A percentile compares a stretch with the other conserved stretches of the same genome.
Conservation (phyloP, 2,113 vertebrate genomes). For the Neotragus moschatus region DNA sequence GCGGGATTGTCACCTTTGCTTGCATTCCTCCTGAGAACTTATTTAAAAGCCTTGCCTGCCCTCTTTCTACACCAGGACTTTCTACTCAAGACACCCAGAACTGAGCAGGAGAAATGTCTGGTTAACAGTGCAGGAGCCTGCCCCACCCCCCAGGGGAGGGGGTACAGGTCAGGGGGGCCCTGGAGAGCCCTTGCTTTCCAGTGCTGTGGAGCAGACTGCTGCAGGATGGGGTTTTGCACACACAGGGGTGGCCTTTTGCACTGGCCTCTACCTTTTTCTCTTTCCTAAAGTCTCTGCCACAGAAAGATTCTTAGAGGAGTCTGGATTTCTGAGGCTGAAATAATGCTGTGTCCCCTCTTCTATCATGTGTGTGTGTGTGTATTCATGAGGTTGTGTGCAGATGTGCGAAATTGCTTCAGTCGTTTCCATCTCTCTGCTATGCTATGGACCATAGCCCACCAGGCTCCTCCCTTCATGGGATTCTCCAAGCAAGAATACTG, state of each 20-base stretch:
- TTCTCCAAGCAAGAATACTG: not conserved
- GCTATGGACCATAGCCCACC: not conserved
- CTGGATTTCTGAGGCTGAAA: not conserved
- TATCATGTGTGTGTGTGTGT: not conserved
- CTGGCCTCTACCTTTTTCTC: not conserved
- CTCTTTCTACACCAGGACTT: not conserved
- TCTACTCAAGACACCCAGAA: not conserved
- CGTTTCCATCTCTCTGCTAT: not conserved
- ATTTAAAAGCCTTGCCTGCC: not conserved
- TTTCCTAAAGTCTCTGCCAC: not conserved
- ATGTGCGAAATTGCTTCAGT: not conserved
- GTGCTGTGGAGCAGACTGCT: too few species aligned
- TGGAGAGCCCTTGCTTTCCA: not conserved
- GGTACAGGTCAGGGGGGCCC: not conserved
- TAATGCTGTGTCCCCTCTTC: not conserved
- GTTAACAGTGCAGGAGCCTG: not conserved
- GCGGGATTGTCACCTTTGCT: not conserved
- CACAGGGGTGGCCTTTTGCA: not conserved
- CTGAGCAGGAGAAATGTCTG: not conserved
- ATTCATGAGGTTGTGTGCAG: not conserved
- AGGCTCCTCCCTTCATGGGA: not conserved
- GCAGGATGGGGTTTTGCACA: not conserved
- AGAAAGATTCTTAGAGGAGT: not conserved
- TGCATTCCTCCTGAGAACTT: not conserved
- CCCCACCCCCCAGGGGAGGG: fast-evolving